Conservation (phyloP, 2,113 vertebrate genomes). For the Vidua macroura region DNA sequence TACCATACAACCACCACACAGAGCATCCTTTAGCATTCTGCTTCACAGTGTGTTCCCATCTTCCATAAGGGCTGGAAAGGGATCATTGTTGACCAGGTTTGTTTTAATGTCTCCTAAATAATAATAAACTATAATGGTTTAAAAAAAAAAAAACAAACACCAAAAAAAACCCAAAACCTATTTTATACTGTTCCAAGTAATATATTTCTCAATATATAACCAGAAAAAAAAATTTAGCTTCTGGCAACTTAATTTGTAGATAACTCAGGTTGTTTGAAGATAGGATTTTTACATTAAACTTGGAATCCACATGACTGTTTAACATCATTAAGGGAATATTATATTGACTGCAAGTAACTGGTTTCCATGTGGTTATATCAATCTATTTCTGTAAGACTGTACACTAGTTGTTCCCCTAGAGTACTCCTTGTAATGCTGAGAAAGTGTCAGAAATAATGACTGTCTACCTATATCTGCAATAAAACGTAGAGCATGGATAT, state of each 20-base stretch:
- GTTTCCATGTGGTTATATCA: slow-evolving; percentile 79
- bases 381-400: slow-evolving; percentile 78
- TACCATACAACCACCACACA: not conserved
- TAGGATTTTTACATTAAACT: slow-evolving; percentile 65
- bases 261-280: slow-evolving; percentile 60
- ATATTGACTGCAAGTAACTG: slow-evolving; percentile 78
- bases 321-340: slow-evolving; percentile 82
- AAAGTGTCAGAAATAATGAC: slow-evolving; percentile 87
- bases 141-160: not conserved
- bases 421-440: slow-evolving; percentile 79
- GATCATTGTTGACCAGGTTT: slow-evolving; percentile 60
- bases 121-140: slow-evolving; percentile 48
- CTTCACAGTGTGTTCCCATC: not conserved
- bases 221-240: slow-evolving; percentile 53
- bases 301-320: slow-evolving; percentile 71
- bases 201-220: slow-evolving; percentile 48
- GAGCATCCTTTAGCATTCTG: not conserved
- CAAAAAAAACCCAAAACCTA: not conserved
- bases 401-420: slow-evolving; percentile 79
- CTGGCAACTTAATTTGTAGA: slow-evolving; percentile 74
- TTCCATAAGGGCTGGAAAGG: slow-evolving; percentile 44
- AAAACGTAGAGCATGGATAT: slow-evolving; percentile 85
- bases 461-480: slow-evolving; percentile 86
- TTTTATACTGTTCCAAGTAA: slow-evolving; percentile 40
- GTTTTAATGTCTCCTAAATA: slow-evolving; percentile 65